Conservation (phyloP, 2,888 invertebrate genomes). For the Parelbella ahira region DNA sequence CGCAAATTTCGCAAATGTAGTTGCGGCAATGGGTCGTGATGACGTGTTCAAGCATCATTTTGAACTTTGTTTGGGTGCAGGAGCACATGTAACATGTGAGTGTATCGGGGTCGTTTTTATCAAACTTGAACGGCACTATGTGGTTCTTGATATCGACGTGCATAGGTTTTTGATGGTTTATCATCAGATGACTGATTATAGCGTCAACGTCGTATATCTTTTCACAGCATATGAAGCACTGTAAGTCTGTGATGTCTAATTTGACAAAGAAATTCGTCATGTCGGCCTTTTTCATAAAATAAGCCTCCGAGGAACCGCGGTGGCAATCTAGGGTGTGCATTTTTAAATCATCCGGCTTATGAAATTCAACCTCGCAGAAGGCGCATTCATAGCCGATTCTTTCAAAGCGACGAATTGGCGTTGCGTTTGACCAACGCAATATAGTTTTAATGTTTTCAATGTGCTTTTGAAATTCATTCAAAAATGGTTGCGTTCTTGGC, state of each 20-base stretch:
- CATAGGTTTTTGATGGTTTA: too few species aligned
- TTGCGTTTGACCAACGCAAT: too few species aligned
- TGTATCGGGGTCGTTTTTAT: slow-evolving; percentile 17
- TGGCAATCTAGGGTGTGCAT: slow-evolving; percentile 37
- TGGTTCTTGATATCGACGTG: slow-evolving; percentile 37
- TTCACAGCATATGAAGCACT: slow-evolving; percentile 25
- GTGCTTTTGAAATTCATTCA: too few species aligned
- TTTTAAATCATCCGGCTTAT: slow-evolving; percentile 41
- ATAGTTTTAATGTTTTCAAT: too few species aligned
- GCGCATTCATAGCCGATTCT: too few species aligned
- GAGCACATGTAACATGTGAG: slow-evolving; percentile 37
- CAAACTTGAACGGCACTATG: slow-evolving; percentile 46
- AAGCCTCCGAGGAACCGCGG: slow-evolving; percentile 30
- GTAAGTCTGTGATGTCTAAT: slow-evolving; percentile 40
- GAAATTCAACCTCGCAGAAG: too few species aligned
- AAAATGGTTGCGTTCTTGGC: too few species aligned
- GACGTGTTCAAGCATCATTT: slow-evolving; percentile 56
- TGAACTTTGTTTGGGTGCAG: slow-evolving; percentile 38
- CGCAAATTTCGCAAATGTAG: slow-evolving; percentile 52
- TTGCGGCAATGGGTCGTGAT: slow-evolving; percentile 57
- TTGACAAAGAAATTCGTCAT: slow-evolving; percentile 38
- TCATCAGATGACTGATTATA: too few species aligned
- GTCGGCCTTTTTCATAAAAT: slow-evolving; percentile 40
- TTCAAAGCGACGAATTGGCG: too few species aligned
- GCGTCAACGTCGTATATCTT: too few species aligned